phyloP scores from a whole-genome alignment of 1,140 invertebrate species.

The Colletes latitarsis region DNA sequence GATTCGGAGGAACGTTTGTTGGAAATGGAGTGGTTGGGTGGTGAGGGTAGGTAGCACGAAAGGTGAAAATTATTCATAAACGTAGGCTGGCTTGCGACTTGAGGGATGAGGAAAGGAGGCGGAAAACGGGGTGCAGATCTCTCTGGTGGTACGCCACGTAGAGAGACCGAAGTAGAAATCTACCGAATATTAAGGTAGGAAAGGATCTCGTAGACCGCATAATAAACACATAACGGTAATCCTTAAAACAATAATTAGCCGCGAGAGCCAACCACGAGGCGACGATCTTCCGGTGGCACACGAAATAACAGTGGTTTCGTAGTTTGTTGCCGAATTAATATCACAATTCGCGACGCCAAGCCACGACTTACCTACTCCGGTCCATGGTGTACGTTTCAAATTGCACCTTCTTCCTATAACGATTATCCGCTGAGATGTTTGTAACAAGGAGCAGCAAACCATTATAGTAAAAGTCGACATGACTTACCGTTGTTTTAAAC shows the following conservation, averaged over 20 bases:
- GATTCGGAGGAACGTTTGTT: constrained; percentile 51
- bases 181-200: constrained; percentile 75
- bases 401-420: constrained; percentile 59
- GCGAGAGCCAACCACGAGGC: constrained; percentile 59
- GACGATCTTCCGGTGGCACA: constrained; percentile 63
- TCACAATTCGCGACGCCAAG: constrained; percentile 49
- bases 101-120: constrained; percentile 5
- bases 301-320: constrained; percentile 62
- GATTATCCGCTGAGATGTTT: constrained; percentile 49
- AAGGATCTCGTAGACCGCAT: constrained; percentile 72
- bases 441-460: background rate
- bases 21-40: constrained; percentile 32
- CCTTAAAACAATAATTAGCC: constrained; percentile 81
- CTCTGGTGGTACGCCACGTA: constrained; percentile 44
- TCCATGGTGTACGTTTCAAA: constrained; percentile 41
- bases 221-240: constrained; percentile 81
- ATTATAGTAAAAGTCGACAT: background rate
- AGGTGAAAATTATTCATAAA: constrained; percentile 79
- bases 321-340: constrained; percentile 73
- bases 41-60: constrained; percentile 39
- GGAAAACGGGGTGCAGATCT: constrained; percentile 29
- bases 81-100: constrained; percentile 64
- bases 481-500: background rate
- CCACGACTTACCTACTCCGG: constrained; percentile 38
- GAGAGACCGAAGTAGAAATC: constrained; percentile 69